phyloP scores from a whole-genome alignment of 2,113 vertebrate species.

The Nipponia nippon region DNA sequence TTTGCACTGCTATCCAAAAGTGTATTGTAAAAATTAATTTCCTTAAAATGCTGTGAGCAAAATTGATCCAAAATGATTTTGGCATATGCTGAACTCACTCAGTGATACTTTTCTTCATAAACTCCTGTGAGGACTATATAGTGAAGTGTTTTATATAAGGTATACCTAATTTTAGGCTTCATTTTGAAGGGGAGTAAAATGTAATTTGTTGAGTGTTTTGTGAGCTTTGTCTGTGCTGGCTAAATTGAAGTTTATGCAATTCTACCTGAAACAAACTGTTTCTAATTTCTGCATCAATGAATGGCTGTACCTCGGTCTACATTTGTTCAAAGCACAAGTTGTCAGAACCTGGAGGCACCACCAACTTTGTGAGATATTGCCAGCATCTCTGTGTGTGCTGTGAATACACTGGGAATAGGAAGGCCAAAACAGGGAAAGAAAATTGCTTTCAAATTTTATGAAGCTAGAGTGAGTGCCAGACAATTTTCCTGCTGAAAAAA shows the following conservation, averaged over 20 bases:
- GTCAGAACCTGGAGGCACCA: conserved; percentile 37
- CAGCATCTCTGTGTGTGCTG: not conserved
- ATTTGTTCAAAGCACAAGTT: conserved; percentile 18
- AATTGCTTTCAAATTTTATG: conserved; percentile 29
- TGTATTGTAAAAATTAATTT: conserved; percentile 67
- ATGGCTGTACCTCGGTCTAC: not conserved
- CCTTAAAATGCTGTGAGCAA: conserved; percentile 48
- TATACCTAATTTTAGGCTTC: conserved; percentile 37
- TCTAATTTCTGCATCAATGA: conserved; percentile 21
- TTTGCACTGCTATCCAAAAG: conserved; percentile 41
- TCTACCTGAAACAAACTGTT: conserved; percentile 20
- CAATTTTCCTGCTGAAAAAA: not conserved
- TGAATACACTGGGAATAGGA: not conserved
- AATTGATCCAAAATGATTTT: conserved; percentile 60
- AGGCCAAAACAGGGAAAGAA: not conserved
- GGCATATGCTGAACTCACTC: conserved; percentile 51
- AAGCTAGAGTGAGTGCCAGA: not conserved
- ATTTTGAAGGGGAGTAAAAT: conserved; percentile 46
- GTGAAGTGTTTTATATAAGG: conserved; percentile 37
- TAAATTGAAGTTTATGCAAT: conserved; percentile 26
- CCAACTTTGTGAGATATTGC: conserved; percentile 26
- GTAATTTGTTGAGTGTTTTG: conserved; percentile 29
- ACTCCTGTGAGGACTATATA: not conserved
- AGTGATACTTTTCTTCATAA: conserved; percentile 28
- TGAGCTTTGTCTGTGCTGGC: conserved; percentile 4